Base-by-base conservation (phyloP, 2,888 invertebrate genomes). In the Aplocera efformata region DNA sequence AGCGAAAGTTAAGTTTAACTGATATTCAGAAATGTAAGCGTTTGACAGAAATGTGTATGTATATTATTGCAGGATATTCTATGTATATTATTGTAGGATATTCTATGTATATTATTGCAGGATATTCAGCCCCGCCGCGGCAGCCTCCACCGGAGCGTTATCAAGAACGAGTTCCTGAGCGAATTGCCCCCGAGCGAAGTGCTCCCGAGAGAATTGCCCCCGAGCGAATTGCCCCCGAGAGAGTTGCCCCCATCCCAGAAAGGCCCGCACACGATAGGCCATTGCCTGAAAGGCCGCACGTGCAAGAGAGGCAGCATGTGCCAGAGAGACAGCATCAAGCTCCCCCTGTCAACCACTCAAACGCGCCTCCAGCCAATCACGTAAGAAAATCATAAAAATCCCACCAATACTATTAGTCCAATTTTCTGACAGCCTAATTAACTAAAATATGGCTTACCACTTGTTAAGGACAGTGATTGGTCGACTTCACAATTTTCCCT, bases 321-420 rank as follows among this genome's bases (percentile, higher is more conserved):
- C 33, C 17, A 17, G 13, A 17, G 10, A 46, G 13, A 50, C 31
- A 30, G 25, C 35, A 35, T 36, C 35, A 34, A 7, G 10, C 10
- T 3, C 42, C 60, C 50, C 54, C 50, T 6, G 30, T 17, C 9
- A 25, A 17, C 24, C 21, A 27, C 11, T 21, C 34, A 10, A 21
- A 24, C 21, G 32, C 23, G 11, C 37, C 42, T 27, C 32, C 34
- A 21, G 35, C 35, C 7, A 44, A 42, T 10, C 32, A 34, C 8
- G 44, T 44, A 36, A 38, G 41, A 22, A 5, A 17, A 5, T 17
- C 7, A 7, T 23, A 11, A 8, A n/a, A 8, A 1, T n/a, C n/a
- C n/a, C n/a, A n/a, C n/a, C 10, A 6, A 20, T 20, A 20, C 3
- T 6, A 20, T 20, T 20, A 20, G 20, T 20, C 6, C 3, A 20